Evolutionary conservation across 2,113 vertebrate genomes (phyloP).

Genomic region (Hyla sarda): DNA sequence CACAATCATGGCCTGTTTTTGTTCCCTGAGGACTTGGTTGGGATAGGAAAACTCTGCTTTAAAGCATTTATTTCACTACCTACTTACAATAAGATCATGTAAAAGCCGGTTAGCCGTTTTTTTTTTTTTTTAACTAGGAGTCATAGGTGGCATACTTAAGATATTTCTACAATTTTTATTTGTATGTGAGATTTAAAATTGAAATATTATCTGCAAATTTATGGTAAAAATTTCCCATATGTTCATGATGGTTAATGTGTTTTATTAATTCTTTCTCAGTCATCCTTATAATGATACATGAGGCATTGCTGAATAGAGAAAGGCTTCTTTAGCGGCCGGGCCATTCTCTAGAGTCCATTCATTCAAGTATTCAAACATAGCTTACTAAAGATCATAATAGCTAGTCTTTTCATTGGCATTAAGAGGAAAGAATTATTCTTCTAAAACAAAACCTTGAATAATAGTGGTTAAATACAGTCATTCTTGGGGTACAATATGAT

Average conservation of each 20-base stretch:
- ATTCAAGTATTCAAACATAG: background rate
- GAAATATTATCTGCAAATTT: background rate
- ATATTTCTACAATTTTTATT: background rate
- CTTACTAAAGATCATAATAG: background rate
- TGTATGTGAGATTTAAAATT: background rate
- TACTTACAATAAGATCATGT: too few species aligned
- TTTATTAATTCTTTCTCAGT: background rate
- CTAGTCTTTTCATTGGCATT: background rate
- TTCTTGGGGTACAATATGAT: too few species aligned
- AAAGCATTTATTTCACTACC: too few species aligned
- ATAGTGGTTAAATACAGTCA: too few species aligned
- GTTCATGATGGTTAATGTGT: background rate
- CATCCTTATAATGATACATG: background rate
- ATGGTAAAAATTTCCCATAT: background rate
- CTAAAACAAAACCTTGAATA: too few species aligned
- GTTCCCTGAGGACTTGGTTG: background rate
- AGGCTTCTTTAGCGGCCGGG: background rate
- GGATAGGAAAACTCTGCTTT: background rate
- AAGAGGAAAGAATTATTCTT: background rate
- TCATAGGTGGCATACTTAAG: too few species aligned
- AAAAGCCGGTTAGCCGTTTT: too few species aligned
- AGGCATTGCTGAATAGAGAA: background rate
- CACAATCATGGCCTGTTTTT: too few species aligned
- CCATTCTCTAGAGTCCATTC: slow-evolving; percentile 2
- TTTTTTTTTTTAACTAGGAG: too few species aligned